These are phyloP conservation scores for Hedychridium roseum DNA, from an alignment of 2,888 invertebrate genomes.

Conservation along the genomic window DNA sequence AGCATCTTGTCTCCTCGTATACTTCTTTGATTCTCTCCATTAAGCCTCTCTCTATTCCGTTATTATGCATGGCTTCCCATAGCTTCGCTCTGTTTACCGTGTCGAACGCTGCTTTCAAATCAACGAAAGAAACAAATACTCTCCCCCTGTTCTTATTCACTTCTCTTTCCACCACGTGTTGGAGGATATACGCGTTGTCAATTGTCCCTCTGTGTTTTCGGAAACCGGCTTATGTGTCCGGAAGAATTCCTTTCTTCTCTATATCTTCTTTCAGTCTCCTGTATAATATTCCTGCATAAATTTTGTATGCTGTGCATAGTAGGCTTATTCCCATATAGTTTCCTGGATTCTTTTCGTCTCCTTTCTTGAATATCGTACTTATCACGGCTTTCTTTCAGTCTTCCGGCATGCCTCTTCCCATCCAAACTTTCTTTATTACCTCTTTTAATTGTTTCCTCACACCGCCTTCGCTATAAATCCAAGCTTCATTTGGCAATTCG, in stretches of 20 bases:
- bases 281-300: slow-evolving; percentile 17
- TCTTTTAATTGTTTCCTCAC: not conserved
- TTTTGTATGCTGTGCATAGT: slow-evolving; percentile 17
- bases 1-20: not conserved
- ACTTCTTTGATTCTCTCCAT: slow-evolving; percentile 11
- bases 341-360: slow-evolving; percentile 7
- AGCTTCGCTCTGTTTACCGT: slow-evolving; percentile 23
- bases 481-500: slow-evolving; percentile 8
- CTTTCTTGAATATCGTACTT: slow-evolving; percentile 20
- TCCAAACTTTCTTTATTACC: slow-evolving; percentile 10
- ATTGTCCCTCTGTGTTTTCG: slow-evolving; percentile 22
- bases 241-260: slow-evolving; percentile 9
- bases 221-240: slow-evolving; percentile 26
- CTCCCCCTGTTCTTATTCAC: slow-evolving; percentile 10
- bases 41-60: too few relatives aligned
- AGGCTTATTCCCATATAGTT: slow-evolving; percentile 25
- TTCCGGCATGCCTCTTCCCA: slow-evolving; percentile 13
- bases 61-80: too few relatives aligned
- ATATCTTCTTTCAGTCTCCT: slow-evolving; percentile 11
- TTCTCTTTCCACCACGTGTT: slow-evolving; percentile 12
- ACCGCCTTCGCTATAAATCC: not conserved
- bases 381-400: slow-evolving; percentile 19
- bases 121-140: too few relatives aligned
- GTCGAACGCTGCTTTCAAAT: slow-evolving; percentile 33
- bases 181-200: slow-evolving; percentile 20